phyloP scores from a whole-genome alignment of 2,113 vertebrate species.

The Eclectus roratus region DNA sequence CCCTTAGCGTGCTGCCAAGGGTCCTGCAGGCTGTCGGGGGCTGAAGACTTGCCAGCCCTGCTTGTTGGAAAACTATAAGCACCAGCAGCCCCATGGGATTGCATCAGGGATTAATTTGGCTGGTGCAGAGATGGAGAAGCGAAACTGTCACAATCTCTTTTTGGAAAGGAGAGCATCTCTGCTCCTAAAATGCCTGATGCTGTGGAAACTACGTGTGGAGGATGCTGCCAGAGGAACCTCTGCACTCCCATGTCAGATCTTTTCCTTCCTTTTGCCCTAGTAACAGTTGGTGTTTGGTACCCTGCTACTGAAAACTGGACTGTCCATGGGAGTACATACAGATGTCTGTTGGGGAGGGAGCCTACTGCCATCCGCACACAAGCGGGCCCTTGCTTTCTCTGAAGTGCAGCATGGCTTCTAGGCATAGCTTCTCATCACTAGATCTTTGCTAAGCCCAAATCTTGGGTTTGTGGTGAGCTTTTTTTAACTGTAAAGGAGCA shows the following conservation, averaged over 20 bases:
- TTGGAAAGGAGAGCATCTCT: not conserved
- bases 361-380: rapidly evolving
- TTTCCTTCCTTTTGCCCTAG: not conserved
- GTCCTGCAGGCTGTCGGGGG: not conserved
- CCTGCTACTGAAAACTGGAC: not conserved
- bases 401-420: not conserved
- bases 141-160: not conserved
- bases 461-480: not conserved
- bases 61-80: rapidly evolving
- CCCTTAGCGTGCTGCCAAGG: rapidly evolving
- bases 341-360: not conserved
- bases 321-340: rapidly evolving
- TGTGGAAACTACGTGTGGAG: not conserved
- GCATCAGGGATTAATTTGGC: rapidly evolving
- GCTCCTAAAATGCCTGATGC: not conserved
- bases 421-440: rapidly evolving
- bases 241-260: not conserved
- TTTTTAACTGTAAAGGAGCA: not conserved
- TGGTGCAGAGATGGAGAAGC: not conserved
- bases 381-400: not conserved
- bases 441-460: not conserved
- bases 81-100: not conserved
- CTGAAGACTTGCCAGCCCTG: not conserved
- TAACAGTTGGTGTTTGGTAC: not conserved
- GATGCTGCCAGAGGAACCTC: not conserved